Evolutionary conservation across 2,113 vertebrate genomes (phyloP), one percentile per base, ranked within the genome.

Genomic region (Trochalopteron elliotii): DNA sequence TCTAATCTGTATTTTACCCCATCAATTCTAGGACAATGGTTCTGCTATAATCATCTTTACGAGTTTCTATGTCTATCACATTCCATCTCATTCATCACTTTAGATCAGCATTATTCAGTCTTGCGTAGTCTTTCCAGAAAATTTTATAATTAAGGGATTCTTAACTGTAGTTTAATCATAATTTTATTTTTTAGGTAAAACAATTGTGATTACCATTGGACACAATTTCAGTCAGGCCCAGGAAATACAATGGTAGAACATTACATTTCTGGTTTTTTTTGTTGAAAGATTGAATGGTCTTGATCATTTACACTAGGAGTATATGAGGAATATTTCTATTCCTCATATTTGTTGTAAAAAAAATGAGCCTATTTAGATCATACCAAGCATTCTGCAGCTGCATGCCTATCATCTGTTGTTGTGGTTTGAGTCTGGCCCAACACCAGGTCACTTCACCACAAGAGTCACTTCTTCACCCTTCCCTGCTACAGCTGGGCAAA

Each of bases 371-470:
- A 24, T 39, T 63, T 39, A 44, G 37, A 86, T 9, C 12, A 59
- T 37, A 9, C 8, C 11, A 71, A 81, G 11, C 49, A 65, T 39
- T 74, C 21, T 59, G 6, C 23, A 74, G 56, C 7, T 76, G 25
- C n/a, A 52, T 13, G 11, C 7, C 18, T 53, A 70, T 8, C 4
- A 19, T 5, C 15, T 74, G 15, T 42, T 64, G 40, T 31, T 18
- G 55, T 49, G 27, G 56, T 76, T 76, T 49, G 15, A 31, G 27
- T 24, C 11, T 76, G 44, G 7, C 21, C 21, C 44, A 49, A 11
- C 1, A 1, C 21, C 12, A 76, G 56, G 15, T 44, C n/a, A 49
- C 12, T n/a, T n/a, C n/a, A n/a, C 27, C 27, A 19, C 1, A 1
- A 39, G 44, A 49, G 22, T 39, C 4, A 4, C 28, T 61, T 0